These are phyloP conservation scores for Aspidiotus destructor DNA, from an alignment of 2,888 invertebrate species.

Conservation along the genomic window DNA sequence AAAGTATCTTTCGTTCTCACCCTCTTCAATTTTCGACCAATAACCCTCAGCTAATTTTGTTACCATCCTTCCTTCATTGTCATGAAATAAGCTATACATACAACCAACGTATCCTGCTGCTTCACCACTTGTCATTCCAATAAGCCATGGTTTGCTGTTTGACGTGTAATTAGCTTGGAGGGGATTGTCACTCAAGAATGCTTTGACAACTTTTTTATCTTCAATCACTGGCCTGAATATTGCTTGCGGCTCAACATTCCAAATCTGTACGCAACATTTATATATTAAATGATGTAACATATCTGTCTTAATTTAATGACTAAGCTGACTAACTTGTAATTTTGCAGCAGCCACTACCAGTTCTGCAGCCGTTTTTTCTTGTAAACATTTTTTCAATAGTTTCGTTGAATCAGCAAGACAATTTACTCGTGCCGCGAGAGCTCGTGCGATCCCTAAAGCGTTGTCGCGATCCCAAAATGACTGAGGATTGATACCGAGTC, in stretches of 20 bases:
- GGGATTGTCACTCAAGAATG: conserved; percentile 59
- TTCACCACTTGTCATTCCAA: conserved; percentile 63
- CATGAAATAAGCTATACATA: too few relatives aligned
- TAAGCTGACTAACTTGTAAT: too few relatives aligned
- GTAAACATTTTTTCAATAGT: conserved; percentile 15
- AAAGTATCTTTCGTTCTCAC: too few relatives aligned
- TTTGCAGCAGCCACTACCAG: background rate
- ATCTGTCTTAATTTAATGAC: too few relatives aligned
- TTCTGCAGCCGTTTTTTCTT: background rate
- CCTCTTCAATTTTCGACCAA: too few relatives aligned
- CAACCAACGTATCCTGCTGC: conserved; percentile 57
- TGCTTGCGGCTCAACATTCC: conserved; percentile 70
- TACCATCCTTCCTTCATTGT: too few relatives aligned
- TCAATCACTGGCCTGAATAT: conserved; percentile 70
- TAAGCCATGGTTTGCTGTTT: conserved; percentile 57
- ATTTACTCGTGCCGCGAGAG: conserved; percentile 4
- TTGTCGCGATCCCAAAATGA: conserved; percentile 44
- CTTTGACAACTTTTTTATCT: conserved; percentile 51
- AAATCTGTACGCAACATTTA: conserved; percentile 51
- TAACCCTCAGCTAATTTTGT: too few relatives aligned
- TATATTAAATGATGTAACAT: too few relatives aligned
- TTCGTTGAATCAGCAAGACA: conserved; percentile 18
- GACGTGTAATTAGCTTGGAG: conserved; percentile 14
- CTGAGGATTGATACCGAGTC: conserved; percentile 55
- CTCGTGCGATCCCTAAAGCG: background rate